phyloP scores from a whole-genome alignment of 30 jellyfish, hydroid and myxozoan genomes.

The Hydra vulgaris region DNA sequence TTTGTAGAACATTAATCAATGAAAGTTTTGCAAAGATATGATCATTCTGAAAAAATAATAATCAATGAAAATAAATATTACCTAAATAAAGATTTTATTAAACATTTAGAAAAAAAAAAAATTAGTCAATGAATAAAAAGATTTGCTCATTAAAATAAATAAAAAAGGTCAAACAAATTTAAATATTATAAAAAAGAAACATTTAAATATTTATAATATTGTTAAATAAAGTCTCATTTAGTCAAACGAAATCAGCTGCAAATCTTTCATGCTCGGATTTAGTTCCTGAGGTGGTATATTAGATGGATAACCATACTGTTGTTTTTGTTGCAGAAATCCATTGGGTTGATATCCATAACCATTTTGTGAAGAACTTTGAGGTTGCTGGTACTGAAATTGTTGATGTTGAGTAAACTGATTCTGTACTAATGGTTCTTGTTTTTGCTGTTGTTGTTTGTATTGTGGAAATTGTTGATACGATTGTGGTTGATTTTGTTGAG shows the following conservation, averaged over 20 bases:
- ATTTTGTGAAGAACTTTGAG: conserved; percentile 22
- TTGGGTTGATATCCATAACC: conserved; percentile 5
- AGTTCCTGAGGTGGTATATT: conserved; percentile 17
- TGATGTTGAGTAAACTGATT: conserved; percentile 27
- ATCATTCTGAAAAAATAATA: no score
- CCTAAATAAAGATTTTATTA: no score
- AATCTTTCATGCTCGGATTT: conserved; percentile 27
- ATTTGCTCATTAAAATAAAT: no score
- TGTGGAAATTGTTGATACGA: conserved; percentile 11
- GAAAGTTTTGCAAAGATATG: no score
- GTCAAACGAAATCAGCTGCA: conserved; percentile 39
- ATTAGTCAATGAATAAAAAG: no score
- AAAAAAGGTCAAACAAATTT: no score
- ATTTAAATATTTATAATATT: no score
- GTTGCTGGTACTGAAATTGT: conserved; percentile 22
- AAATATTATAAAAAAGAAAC: no score
- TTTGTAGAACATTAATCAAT: no score
- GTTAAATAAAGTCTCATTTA: no score
- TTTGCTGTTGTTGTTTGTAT: conserved; percentile 36
- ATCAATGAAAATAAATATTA: no score
- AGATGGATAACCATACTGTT: conserved; percentile 3
- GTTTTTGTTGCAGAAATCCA: conserved; percentile 35
- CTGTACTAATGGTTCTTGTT: conserved; percentile 22
- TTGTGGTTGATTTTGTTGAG: conserved; percentile 6
- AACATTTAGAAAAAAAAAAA: no score